phyloP scores from a whole-genome alignment of 2,797 vertebrate species.

The Bufotes viridis region DNA sequence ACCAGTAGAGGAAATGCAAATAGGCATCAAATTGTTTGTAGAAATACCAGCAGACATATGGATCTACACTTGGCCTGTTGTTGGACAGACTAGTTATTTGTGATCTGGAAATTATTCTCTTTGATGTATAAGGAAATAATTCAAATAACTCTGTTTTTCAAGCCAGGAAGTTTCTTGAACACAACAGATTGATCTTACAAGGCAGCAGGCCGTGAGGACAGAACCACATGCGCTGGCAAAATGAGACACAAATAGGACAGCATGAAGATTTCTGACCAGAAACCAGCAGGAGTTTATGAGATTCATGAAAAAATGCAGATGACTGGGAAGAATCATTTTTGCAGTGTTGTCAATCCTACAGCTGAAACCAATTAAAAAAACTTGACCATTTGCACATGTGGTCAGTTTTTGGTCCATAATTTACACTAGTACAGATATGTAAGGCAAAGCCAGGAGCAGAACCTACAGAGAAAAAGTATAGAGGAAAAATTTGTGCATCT shows the following conservation, averaged over 20 bases:
- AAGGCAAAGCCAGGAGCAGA: too few species aligned
- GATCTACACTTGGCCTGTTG: neutral
- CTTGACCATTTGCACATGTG: too few species aligned
- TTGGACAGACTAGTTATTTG: conserved; percentile 13
- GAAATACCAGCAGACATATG: neutral
- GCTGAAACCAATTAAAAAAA: neutral
- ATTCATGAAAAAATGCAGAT: conserved; percentile 5
- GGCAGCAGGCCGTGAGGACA: conserved; percentile 19
- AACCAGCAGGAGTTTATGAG: conserved; percentile 29
- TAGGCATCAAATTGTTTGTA: neutral
- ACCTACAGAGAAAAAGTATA: too few species aligned
- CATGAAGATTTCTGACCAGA: conserved; percentile 32
- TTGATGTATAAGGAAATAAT: conserved; percentile 45
- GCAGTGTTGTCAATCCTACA: neutral
- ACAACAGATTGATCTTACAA: conserved; percentile 27
- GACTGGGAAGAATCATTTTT: neutral
- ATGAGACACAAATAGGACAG: conserved; percentile 35
- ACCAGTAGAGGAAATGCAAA: neutral
- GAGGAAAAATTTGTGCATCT: too few species aligned
- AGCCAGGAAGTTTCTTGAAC: conserved; percentile 14
- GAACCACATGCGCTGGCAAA: conserved; percentile 33
- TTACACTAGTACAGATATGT: too few species aligned
- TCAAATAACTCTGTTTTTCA: conserved; percentile 27
- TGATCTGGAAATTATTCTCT: conserved; percentile 22
- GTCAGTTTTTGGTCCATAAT: too few species aligned